These are phyloP conservation scores for Prietella phreatophila DNA, from an alignment of 2,113 vertebrate genomes.

Conservation along the genomic window DNA sequence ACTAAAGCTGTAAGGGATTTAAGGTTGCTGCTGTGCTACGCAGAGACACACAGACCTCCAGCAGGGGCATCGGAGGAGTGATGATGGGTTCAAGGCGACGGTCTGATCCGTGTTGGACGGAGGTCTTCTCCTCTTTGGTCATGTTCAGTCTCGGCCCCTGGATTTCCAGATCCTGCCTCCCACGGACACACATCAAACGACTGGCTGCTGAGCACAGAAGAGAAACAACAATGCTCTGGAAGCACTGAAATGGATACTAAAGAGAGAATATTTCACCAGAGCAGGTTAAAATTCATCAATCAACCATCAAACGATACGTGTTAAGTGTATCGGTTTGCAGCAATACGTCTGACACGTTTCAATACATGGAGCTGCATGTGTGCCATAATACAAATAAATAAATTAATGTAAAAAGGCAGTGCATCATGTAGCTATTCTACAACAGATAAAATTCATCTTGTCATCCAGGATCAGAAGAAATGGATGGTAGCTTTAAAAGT, in stretches of 20 bases:
- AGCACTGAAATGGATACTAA: neutral
- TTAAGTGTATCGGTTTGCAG: neutral
- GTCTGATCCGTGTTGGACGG: constrained; percentile 86
- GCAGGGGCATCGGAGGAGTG: constrained; percentile 88
- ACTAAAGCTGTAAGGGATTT: neutral
- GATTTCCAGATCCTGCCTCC: constrained; percentile 92
- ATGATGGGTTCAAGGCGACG: constrained; percentile 89
- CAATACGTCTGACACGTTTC: neutral
- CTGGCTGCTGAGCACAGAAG: constrained; percentile 70
- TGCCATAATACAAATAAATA: neutral
- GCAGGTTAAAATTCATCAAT: neutral
- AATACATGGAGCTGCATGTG: neutral
- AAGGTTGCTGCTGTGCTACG: neutral
- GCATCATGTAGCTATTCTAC: neutral
- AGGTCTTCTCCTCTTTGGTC: constrained; percentile 97
- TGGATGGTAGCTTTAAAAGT: neutral
- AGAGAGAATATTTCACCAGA: neutral
- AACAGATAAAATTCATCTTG: neutral
- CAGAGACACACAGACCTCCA: constrained; percentile 79
- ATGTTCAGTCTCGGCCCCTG: constrained; percentile 90
- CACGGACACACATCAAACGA: constrained; percentile 81
- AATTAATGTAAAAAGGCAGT: neutral
- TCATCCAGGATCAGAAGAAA: neutral
- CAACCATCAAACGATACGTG: neutral
- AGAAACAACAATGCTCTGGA: neutral